Evolutionary conservation across 2,888 invertebrate species (phyloP).

Genomic region (Dicyrtoma fusca): DNA sequence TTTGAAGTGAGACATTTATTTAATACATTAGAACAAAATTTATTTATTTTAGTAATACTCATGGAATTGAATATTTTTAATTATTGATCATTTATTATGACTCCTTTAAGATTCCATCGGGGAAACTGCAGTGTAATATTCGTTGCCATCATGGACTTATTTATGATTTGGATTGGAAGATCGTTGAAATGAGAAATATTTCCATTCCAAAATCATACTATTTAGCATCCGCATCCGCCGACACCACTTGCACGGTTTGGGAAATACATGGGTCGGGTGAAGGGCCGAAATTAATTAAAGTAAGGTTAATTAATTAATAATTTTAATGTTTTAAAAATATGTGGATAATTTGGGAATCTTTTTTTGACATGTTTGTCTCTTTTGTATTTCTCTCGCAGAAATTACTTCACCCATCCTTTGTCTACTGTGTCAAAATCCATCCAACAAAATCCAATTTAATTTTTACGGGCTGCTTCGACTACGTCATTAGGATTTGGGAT

Average conservation of each 20-base stretch:
- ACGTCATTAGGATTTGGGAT: constrained; percentile 68
- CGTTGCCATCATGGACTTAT: constrained; percentile 68
- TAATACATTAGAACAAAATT: too few species aligned
- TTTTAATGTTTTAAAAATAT: constrained; percentile 17
- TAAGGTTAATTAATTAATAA: too few species aligned
- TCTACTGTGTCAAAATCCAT: constrained; percentile 68
- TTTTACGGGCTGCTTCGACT: constrained; percentile 70
- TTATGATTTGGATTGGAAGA: constrained; percentile 68
- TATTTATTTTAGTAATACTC: too few species aligned
- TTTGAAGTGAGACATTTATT: constrained; percentile 66
- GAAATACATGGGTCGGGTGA: constrained; percentile 57
- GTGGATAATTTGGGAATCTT: too few species aligned
- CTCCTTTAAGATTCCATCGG: constrained; percentile 61
- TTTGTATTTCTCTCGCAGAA: constrained; percentile 60
- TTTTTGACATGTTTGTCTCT: not conserved
- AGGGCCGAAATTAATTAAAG: constrained; percentile 60
- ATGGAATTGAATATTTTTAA: too few species aligned
- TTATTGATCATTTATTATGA: too few species aligned
- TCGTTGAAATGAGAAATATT: constrained; percentile 38
- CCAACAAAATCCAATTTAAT: constrained; percentile 62
- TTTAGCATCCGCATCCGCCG: constrained; percentile 70
- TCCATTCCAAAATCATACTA: constrained; percentile 57
- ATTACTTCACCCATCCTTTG: constrained; percentile 71
- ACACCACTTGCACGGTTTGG: constrained; percentile 70
- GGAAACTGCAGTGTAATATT: constrained; percentile 61